phyloP scores from a whole-genome alignment of 2,797 vertebrate species.

The Naso thynnoides region DNA sequence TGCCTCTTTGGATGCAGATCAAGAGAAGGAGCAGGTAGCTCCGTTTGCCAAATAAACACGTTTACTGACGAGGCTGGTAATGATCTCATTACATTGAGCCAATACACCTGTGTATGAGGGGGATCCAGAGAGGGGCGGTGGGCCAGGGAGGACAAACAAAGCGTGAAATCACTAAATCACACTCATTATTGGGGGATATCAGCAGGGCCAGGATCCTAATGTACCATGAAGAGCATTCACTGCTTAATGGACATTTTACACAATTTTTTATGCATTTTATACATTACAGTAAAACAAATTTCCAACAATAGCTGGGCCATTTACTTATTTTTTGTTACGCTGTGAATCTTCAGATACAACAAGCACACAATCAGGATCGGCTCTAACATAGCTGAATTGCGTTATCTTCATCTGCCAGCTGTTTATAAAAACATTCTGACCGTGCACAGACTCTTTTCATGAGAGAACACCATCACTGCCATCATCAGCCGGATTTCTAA shows the following conservation, averaged over 20 bases:
- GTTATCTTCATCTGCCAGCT: background rate
- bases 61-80: conserved; percentile 82
- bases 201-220: conserved; percentile 82
- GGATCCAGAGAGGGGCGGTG: conserved; percentile 76
- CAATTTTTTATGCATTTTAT: conserved; percentile 77
- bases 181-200: conserved; percentile 85
- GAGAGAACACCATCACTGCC: too few species aligned
- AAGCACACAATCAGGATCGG: conserved; percentile 17
- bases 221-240: conserved; percentile 85
- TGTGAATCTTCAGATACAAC: conserved; percentile 41
- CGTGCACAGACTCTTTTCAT: background rate
- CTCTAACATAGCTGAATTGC: background rate
- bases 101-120: conserved; percentile 83
- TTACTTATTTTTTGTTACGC: conserved; percentile 55
- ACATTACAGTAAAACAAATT: conserved; percentile 75
- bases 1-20: conserved; percentile 83
- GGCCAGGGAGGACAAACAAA: conserved; percentile 84
- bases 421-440: background rate
- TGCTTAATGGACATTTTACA: conserved; percentile 84
- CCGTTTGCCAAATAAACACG: conserved; percentile 82
- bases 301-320: conserved; percentile 60
- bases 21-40: conserved; percentile 70
- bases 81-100: conserved; percentile 86
- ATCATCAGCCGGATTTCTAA: too few species aligned
- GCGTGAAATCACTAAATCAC: conserved; percentile 88